Conservation (phyloP, 2,797 vertebrate species). For the Sphaeramia orbicularis region DNA sequence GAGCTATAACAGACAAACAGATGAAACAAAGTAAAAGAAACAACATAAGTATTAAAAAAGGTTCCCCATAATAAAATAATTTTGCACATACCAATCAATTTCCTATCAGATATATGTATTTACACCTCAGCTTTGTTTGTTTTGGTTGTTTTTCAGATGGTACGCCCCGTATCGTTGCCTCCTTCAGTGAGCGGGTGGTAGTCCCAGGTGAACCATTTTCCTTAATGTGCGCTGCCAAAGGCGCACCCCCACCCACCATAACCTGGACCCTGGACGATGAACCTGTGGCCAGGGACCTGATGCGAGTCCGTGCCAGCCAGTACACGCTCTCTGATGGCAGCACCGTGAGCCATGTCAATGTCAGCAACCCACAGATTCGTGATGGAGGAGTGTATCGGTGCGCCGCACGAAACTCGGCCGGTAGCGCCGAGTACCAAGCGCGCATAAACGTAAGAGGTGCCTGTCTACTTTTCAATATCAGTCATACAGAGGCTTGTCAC, state of each 20-base stretch:
- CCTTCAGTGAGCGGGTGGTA: constrained; percentile 98
- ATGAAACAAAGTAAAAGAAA: too few relatives aligned
- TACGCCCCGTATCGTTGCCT: constrained; percentile 95
- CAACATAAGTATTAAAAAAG: too few relatives aligned
- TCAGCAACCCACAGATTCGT: constrained; percentile 95
- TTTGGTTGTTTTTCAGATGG: constrained; percentile 84
- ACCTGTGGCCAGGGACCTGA: constrained; percentile 90
- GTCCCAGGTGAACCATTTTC: constrained; percentile 97
- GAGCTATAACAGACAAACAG: too few relatives aligned
- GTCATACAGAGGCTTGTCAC: constrained; percentile 90
- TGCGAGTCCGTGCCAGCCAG: constrained; percentile 92
- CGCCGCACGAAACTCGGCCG: constrained; percentile 98
- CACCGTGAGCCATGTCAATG: constrained; percentile 96
- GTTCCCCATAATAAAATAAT: too few relatives aligned
- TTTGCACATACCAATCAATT: too few relatives aligned
- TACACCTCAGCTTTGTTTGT: not conserved
- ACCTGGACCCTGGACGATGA: constrained; percentile 98
- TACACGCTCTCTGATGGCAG: constrained; percentile 97
- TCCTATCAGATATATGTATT: not conserved
- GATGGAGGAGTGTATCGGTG: constrained; percentile 99
- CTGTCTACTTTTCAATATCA: constrained; percentile 99
- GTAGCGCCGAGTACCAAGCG: constrained; percentile 99
- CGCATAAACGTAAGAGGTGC: constrained; percentile 99
- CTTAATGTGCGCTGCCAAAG: constrained; percentile 96
- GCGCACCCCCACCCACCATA: constrained; percentile 95